Conservation (phyloP, 2,888 invertebrate genomes). For the Aphelenchoides bicaudatus region DNA sequence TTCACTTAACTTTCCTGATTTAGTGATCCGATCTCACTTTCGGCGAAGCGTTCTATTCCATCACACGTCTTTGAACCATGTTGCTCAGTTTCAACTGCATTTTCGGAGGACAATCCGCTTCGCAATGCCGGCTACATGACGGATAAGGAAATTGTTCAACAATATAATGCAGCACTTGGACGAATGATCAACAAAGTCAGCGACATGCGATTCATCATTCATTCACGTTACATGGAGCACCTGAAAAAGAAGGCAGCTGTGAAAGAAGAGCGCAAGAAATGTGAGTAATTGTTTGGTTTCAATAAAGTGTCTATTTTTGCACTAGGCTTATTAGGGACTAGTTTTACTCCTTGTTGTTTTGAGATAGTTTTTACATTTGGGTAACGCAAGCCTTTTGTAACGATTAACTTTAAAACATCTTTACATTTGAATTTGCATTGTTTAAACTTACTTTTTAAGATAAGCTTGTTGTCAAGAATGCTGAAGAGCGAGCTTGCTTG, state of each 20-base stretch:
- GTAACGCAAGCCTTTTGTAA: no score
- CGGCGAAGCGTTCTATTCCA: not conserved
- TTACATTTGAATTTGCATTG: no score
- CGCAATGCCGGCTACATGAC: constrained; percentile 6
- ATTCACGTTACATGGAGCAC: constrained; percentile 9
- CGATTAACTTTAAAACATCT: no score
- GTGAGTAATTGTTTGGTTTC: constrained; percentile 10
- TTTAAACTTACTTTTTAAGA: constrained; percentile 4
- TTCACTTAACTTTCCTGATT: not conserved
- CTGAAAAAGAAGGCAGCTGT: constrained; percentile 2
- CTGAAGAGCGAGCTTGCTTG: not conserved
- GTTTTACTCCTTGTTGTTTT: no score
- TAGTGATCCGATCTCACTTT: not conserved
- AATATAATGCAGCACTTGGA: constrained; percentile 3
- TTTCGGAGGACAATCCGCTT: constrained; percentile 10
- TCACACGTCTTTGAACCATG: constrained; percentile 17
- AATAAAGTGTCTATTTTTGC: not conserved
- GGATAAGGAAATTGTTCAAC: constrained; percentile 9
- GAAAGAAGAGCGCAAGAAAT: constrained; percentile 6
- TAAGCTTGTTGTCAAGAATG: constrained; percentile 10
- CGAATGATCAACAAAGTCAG: constrained; percentile 6
- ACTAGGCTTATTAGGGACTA: no score
- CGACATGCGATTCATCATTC: not conserved
- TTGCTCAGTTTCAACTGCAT: constrained; percentile 1
- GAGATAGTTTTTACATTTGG: no score